A percentile compares a stretch with the other conserved stretches of the same genome.
These are phyloP conservation scores for Hirtodrosophila cameraria DNA, from an alignment of 2,888 invertebrate species.

Conservation along the genomic window DNA sequence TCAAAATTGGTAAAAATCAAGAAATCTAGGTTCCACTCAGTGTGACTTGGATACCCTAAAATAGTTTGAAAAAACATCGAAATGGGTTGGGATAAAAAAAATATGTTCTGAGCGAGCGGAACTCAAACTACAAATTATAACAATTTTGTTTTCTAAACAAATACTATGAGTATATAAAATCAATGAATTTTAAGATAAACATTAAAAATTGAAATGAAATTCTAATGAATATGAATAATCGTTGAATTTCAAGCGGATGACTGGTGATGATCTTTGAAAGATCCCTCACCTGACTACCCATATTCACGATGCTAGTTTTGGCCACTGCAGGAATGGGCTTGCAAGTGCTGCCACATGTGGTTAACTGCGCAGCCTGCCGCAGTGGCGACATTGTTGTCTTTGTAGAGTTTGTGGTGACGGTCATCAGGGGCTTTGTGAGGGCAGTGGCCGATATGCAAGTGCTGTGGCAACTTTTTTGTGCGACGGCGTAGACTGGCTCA, in stretches of 20 bases:
- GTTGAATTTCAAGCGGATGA: conserved; percentile 18
- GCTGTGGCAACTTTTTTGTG: conserved; percentile 81
- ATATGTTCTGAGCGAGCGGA: too few relatives aligned
- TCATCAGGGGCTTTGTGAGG: conserved; percentile 76
- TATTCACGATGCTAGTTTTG: conserved; percentile 52
- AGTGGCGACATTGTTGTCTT: conserved; percentile 54
- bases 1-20: too few relatives aligned
- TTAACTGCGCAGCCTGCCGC: conserved; percentile 24
- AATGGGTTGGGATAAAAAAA: too few relatives aligned
- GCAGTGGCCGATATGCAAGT: conserved; percentile 76
- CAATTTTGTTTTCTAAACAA: too few relatives aligned
- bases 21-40: too few relatives aligned
- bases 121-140: not conserved
- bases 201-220: conserved; percentile 1
- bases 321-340: conserved; percentile 14
- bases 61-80: too few relatives aligned
- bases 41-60: too few relatives aligned
- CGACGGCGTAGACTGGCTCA: conserved; percentile 83
- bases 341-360: conserved; percentile 21
- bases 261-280: conserved; percentile 38
- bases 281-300: conserved; percentile 77
- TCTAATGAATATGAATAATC: conserved; percentile 18
- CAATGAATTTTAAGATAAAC: not conserved
- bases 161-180: too few relatives aligned
- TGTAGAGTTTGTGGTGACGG: conserved; percentile 63